Base-by-base conservation (phyloP, 2,113 vertebrate species). In the Alligator mississippiensis region DNA sequence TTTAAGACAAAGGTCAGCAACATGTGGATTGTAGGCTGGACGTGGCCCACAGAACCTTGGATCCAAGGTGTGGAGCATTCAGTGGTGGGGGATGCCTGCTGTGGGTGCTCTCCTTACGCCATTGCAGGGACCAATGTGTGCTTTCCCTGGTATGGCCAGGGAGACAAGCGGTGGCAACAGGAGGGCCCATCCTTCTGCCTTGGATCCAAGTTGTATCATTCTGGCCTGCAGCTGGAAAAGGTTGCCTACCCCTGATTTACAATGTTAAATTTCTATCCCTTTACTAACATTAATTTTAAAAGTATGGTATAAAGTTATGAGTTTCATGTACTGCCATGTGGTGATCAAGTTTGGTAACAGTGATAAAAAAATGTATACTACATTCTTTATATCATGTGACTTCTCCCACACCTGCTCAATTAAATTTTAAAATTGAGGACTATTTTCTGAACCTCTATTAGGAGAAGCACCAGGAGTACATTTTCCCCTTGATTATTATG, bases 401-500 rank as follows among this genome's bases (percentile, higher is more conserved):
- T 90, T 10, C 11, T 22, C 4, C 38, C 59, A 18, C 74, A 14
- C 60, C 34, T 90, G 14, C 74, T 82, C 91, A 55, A 89, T 93
- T 10, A 25, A 24, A 85, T 91, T 78, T 88, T 79, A 17, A 87
- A 95, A 96, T 15, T 15, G 25, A 93, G 80, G 30, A 66, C 84
- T 75, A 17, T 30, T 94, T 90, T 90, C 12, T 90, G 81, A 84
- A 57, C 34, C 9, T 93, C 18, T 21, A 34, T 55, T 82, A 34
- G 82, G 77, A 86, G 82, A 87, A 78, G 38, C 8, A 85, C 55
- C 18, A 76, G 87, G 28, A 54, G 22, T 78, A 70, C n/a, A 27
- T 5, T 89, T 86, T 82, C 54, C 94, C 93, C 85, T 77, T 90
- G 80, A 90, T 89, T 82, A 70, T 59, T 86, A 91, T 55, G 4